These are phyloP conservation scores for Philereme transversata DNA, from an alignment of 2,888 invertebrate genomes.

Conservation along the genomic window DNA sequence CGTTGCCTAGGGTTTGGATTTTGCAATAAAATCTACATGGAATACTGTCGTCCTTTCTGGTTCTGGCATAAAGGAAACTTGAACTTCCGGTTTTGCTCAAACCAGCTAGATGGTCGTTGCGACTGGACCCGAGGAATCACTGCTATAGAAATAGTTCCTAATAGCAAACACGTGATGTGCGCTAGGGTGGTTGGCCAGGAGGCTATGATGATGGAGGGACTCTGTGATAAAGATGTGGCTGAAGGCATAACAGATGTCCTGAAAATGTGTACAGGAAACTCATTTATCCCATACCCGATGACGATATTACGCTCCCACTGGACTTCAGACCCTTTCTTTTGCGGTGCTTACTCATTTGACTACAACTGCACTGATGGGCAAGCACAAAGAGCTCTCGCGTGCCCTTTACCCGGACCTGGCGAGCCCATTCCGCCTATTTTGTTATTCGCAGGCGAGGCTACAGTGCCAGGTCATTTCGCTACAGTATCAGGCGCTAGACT, in stretches of 20 bases:
- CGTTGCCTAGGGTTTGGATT: slow-evolving; percentile 87
- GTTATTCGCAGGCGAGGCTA: slow-evolving; percentile 93
- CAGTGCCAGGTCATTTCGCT: slow-evolving; percentile 88
- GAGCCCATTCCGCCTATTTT: slow-evolving; percentile 87
- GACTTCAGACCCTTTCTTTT: slow-evolving; percentile 88
- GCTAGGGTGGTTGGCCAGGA: slow-evolving; percentile 88
- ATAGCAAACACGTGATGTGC: slow-evolving; percentile 88
- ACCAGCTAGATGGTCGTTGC: slow-evolving; percentile 77
- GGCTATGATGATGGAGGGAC: slow-evolving; percentile 86
- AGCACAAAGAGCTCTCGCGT: slow-evolving; percentile 80
- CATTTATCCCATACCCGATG: slow-evolving; percentile 86
- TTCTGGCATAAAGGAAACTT: slow-evolving; percentile 87
- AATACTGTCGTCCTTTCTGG: slow-evolving; percentile 90
- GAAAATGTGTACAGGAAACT: slow-evolving; percentile 84
- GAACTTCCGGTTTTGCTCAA: slow-evolving; percentile 85
- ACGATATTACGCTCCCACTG: slow-evolving; percentile 88
- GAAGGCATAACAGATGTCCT: slow-evolving; percentile 86
- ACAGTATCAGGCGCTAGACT: slow-evolving; percentile 91
- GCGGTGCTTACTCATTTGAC: slow-evolving; percentile 87
- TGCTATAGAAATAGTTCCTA: slow-evolving; percentile 87
- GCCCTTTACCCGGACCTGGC: slow-evolving; percentile 86
- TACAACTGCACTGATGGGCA: slow-evolving; percentile 64
- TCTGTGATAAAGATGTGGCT: slow-evolving; percentile 87
- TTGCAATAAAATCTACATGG: slow-evolving; percentile 90
- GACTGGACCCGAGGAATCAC: slow-evolving; percentile 90